Percentiles rank a stretch among this genome's conserved stretches.
Evolutionary conservation across 2,113 vertebrate species (phyloP).

Genomic region (Candoia aspera): DNA sequence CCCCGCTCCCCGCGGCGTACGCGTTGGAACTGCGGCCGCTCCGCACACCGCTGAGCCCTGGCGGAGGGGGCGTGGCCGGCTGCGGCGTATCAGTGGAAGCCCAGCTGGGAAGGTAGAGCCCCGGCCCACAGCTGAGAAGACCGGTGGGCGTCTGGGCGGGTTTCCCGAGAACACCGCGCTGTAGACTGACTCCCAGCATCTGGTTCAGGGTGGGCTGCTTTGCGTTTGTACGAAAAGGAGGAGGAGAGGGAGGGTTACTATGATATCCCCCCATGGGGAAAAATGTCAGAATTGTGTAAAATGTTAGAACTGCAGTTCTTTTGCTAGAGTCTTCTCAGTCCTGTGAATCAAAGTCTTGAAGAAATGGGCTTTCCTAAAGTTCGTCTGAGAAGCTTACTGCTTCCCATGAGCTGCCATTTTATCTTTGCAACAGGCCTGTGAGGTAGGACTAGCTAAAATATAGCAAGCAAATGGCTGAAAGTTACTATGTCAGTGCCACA

Average conservation of each 20-base stretch:
- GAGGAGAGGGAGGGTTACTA: conserved; percentile 28
- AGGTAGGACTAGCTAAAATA: not conserved
- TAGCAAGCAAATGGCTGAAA: not conserved
- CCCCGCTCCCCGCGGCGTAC: too few relatives aligned
- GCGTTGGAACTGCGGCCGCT: too few relatives aligned
- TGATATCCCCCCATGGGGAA: not conserved
- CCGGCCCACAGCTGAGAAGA: conserved; percentile 94
- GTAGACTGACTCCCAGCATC: conserved; percentile 88
- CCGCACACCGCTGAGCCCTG: conserved; percentile 61
- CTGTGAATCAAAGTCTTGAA: not conserved
- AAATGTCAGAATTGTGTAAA: not conserved
- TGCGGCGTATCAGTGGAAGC: conserved; percentile 73
- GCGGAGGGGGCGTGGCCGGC: conserved; percentile 57
- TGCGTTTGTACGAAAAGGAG: conserved; percentile 68
- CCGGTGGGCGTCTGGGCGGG: conserved; percentile 87
- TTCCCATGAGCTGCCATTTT: not conserved
- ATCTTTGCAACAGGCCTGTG: not conserved
- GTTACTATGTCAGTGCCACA: not conserved
- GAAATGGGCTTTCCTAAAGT: not conserved
- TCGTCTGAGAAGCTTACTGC: not conserved
- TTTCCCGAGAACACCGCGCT: conserved; percentile 85
- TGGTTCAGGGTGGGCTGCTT: conserved; percentile 89
- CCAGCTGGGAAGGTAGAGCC: conserved; percentile 87
- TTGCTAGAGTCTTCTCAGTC: not conserved
- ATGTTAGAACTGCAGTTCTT: conserved; percentile 23